Evolutionary conservation across 2,797 vertebrate genomes (phyloP), one percentile per base, ranked within the genome.

Genomic region (Clarias platycephalus): DNA sequence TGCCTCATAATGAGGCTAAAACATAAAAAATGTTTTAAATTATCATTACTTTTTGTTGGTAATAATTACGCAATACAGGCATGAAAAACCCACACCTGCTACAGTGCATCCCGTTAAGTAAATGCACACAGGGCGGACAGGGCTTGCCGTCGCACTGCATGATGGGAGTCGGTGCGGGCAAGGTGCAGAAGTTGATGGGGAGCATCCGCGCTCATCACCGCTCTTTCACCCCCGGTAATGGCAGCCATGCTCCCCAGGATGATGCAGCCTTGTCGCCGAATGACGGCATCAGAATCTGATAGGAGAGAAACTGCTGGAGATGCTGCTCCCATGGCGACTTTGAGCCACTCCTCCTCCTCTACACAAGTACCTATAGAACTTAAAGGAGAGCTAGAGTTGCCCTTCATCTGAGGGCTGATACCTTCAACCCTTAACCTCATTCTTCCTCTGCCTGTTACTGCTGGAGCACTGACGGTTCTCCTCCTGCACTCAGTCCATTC

Each of bases 141-240:
- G n/a, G 97, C 96, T 12, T 94, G 95, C 62, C 95, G 94, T 87
- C 93, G 95, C 91, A 97, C 97, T 5, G 89, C 88, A 64, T 93
- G 89, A 74, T 96, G 91, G 57, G 94, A 92, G 89, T 99, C 97
- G 16, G 85, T 75, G 81, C 96, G 97, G 0, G 95, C 95, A 0
- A 93, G 88, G 79, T 92, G 94, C 67, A 97, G 92, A 40, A 98
- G 95, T 24, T 91, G 70, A 0, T 90, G 82, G 13, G 93, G 93
- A 28, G 89, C 93, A 2, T 93, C 90, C 82, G 89, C 93, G 83
- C 95, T 90, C 40, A 96, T 71, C 88, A 97, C 85, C 75, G 91
- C 37, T 1, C 94, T 86, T 2, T 89, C 91, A 13, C 88, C 85
- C 66, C 94, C 40, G 7, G 89, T 68, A 79, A 93, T 58, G 1